Evolutionary conservation across 2,797 vertebrate genomes (phyloP).

Genomic region (Prunella strophiata): DNA sequence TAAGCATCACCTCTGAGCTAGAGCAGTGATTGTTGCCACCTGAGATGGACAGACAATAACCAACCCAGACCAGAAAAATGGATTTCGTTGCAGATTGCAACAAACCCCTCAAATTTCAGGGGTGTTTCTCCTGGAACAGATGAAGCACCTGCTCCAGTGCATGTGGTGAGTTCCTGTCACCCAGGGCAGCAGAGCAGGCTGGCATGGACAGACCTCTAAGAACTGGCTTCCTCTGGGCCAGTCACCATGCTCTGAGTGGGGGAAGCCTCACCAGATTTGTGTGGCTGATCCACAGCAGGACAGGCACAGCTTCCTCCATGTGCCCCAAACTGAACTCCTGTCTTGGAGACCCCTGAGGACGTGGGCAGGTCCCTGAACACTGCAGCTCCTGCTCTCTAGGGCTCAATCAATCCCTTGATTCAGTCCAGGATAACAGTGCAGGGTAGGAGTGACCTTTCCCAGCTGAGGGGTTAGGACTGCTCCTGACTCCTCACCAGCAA

Average conservation of each 20-base stretch:
- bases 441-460: neutral
- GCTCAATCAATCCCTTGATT: neutral
- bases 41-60: neutral
- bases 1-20: neutral
- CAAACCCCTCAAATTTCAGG: neutral
- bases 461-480: neutral
- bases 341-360: neutral
- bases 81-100: neutral
- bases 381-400: neutral
- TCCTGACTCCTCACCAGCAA: neutral
- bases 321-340: neutral
- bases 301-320: neutral
- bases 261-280: neutral
- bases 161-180: neutral
- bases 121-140: neutral
- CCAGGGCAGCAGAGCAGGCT: neutral
- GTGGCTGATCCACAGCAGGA: neutral
- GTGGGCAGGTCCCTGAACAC: neutral
- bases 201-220: neutral
- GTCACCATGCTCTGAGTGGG: neutral
- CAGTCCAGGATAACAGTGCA: rapidly evolving
- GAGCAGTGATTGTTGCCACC: neutral
- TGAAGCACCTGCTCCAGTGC: neutral
- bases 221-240: neutral
- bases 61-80: neutral